A percentile compares a stretch with the other conserved stretches of the same genome.
Conservation (phyloP, 2,113 vertebrate species). For the Chitala chitala region DNA sequence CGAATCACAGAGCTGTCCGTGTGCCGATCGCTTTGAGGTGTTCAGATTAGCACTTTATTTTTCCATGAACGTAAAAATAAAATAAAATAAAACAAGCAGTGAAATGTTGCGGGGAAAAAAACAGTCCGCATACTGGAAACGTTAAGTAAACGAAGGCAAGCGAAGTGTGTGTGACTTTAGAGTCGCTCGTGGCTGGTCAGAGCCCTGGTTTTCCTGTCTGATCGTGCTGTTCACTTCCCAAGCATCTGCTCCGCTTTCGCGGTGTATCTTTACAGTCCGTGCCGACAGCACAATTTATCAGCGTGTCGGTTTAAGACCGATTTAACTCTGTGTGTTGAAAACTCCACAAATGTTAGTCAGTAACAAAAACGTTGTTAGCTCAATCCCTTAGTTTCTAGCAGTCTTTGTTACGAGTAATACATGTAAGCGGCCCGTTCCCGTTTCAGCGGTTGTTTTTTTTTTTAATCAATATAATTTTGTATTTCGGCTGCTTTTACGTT, state of each 20-base stretch:
- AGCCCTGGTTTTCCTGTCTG: conserved; percentile 18
- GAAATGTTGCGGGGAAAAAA: not conserved
- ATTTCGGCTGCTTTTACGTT: not conserved
- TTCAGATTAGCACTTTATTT: too few relatives aligned
- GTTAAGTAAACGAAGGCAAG: not conserved
- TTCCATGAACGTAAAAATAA: too few relatives aligned
- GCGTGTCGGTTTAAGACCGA: not conserved
- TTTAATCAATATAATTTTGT: not conserved
- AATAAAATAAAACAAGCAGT: too few relatives aligned
- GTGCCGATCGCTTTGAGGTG: too few relatives aligned
- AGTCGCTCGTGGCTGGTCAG: not conserved
- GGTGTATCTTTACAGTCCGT: not conserved
- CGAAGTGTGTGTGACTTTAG: not conserved
- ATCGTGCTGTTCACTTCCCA: not conserved
- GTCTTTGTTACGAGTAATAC: not conserved
- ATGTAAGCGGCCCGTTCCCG: not conserved
- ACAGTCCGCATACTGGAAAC: not conserved
- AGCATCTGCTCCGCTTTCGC: not conserved
- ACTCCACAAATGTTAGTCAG: conserved; percentile 12
- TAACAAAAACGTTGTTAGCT: conserved; percentile 6
- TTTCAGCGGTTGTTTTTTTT: conserved; percentile 14
- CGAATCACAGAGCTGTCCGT: too few relatives aligned
- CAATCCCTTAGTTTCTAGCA: not conserved
- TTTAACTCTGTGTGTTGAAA: conserved; percentile 10
- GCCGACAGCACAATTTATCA: not conserved